Evolutionary conservation across 2,113 vertebrate genomes (phyloP), one percentile per base, ranked within the genome.

Genomic region (Corydoras maculifer): DNA sequence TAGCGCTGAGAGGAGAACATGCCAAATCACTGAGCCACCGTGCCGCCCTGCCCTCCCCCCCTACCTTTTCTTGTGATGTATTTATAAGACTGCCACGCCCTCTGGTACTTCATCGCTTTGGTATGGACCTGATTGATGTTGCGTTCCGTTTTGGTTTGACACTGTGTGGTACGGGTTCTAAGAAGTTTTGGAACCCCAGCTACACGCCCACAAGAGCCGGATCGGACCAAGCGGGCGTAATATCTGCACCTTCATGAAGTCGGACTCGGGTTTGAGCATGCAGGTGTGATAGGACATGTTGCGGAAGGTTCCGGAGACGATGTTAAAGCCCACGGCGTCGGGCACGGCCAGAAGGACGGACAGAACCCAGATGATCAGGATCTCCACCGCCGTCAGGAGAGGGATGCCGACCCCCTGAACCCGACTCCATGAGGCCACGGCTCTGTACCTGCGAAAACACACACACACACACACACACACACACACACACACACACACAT

Each of bases 341-440:
- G 97, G 97, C 67, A 97, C 87, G 29, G 97, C 97, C 84, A 99
- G 80, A 59, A 94, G 67, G 65, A 97, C 87, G 5, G 97, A 97
- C 14, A 99, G 84, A 75, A 94, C 84, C 97, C 97, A 99, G 62
- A 99, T 94, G 73, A 89, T 85, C 70, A 93, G 74, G 15, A 99
- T 98, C 83, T 99, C 94, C 31, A 97, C 87, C 69, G 96, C 91
- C 1, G 97, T 99, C 59, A 93, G 76, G 76, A 92, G 85, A 1
- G 96, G 96, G 73, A 99, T 91, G 68, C 96, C 97, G 30, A 95
- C 97, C 8, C 97, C 94, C 79, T 99, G 97, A 8, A 99, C 96
- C 10, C 97, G 91, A 81, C 93, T 99, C 96, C 96, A 99, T 4
- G 97, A 98, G 0, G 94, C 96, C 70, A 99, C 97, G 9, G 97